Evolutionary conservation across 2,113 vertebrate genomes (phyloP).

Genomic region (Noctilio leporinus): DNA sequence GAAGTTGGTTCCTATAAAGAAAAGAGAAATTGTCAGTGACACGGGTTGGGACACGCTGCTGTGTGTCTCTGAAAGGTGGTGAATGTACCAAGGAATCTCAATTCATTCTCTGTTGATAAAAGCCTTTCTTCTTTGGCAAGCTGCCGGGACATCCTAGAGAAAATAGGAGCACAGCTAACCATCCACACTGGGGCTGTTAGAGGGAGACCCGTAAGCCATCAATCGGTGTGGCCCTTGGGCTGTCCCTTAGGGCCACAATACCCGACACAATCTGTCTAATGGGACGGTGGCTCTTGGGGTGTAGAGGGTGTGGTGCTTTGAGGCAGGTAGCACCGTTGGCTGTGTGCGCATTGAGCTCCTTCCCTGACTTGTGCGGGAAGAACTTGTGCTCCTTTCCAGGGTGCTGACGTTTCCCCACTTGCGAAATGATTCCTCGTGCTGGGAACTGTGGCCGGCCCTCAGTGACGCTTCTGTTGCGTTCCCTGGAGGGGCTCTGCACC

Average conservation of each 20-base stretch:
- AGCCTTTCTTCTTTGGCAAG: not conserved
- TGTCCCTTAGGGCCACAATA: not conserved
- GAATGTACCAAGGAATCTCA: not conserved
- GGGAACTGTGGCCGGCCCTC: not conserved
- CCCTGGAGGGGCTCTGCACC: not conserved
- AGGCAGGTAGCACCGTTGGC: not conserved
- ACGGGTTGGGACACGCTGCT: not conserved
- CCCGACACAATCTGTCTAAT: not conserved
- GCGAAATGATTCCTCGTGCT: constrained; percentile 27
- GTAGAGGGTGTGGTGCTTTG: not conserved
- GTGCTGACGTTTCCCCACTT: constrained; percentile 45
- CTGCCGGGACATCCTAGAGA: not conserved
- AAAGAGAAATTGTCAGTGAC: not conserved
- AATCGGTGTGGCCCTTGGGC: not conserved
- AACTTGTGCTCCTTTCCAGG: constrained; percentile 11
- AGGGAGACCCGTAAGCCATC: not conserved
- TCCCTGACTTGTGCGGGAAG: constrained; percentile 41
- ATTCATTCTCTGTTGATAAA: not conserved
- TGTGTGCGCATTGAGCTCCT: not conserved
- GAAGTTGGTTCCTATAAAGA: not conserved
- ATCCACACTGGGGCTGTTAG: not conserved
- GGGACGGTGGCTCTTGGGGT: not conserved
- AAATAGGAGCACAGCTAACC: not conserved
- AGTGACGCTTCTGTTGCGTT: not conserved
- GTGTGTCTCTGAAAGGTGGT: constrained; percentile 20